Evolutionary conservation across 2,113 vertebrate species (phyloP), one percentile per base, ranked within the genome.

Genomic region (Rhea pennata): DNA sequence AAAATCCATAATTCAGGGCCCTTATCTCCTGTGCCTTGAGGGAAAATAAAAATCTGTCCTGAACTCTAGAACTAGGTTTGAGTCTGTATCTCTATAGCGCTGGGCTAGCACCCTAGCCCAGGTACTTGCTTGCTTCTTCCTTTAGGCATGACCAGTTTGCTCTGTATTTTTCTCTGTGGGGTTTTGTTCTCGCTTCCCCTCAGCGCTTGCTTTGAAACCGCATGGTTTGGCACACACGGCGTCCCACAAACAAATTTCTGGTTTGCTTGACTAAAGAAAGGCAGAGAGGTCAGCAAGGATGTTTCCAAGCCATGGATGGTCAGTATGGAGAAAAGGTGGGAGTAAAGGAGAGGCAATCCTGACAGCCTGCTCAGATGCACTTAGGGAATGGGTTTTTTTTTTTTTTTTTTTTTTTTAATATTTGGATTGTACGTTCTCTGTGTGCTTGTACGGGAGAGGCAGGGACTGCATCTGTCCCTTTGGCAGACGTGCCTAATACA

Each of bases 391-490:
- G 36, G 36, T n/a, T 36, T 36, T 46, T 19, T 15, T 46, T 87
- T 87, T 26, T 15, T 46, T 87, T 87, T n/a, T 36, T 36, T 46
- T 19, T 15, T 46, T 87, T 87, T 26, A 46, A 78, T 8, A 13
- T 36, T 22, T 40, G 31, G 26, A 46, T 72, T n/a, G 42, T 1
- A 4, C 48, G 12, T 61, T 29, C 15, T n/a, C 81, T 62, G 21
- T 23, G 24, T 79, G 27, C 27, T 53, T 64, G 31, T 10, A 73
- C 17, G 50, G 17, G 16, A 40, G 24, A 21, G 50, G n/a, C 6
- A 50, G 44, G 51, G 62, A 33, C 0, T 39, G 0, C 1, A 0
- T 44, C 58, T 2, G 0, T 58, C 16, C 51, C 27, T 76, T 36
- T 76, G 42, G 33, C 33, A 36, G 21, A 22, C 0, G 33, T 31